Conservation (phyloP, 1,140 invertebrate species). For the Leptinotarsa defecta region DNA sequence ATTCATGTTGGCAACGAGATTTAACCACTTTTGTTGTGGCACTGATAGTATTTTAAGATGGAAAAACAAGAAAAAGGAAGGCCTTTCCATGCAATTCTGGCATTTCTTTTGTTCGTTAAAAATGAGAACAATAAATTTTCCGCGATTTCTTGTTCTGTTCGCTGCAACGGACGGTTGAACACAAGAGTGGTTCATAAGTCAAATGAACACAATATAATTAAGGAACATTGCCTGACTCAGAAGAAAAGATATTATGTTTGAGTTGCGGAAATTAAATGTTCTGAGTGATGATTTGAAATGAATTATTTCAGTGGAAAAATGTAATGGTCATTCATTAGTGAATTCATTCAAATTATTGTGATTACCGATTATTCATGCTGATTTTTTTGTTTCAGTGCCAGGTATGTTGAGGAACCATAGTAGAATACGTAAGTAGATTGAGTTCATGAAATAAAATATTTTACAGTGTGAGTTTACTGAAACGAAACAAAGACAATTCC, state of each 20-base stretch:
- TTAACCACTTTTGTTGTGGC: slow-evolving; percentile 23
- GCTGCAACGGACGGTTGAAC: slow-evolving; percentile 3
- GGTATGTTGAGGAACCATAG: neutral
- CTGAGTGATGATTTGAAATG: neutral
- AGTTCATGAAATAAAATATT: too few relatives aligned
- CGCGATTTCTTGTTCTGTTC: slow-evolving; percentile 11
- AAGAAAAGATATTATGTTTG: neutral
- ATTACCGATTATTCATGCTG: neutral
- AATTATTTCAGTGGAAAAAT: neutral
- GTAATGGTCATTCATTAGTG: neutral
- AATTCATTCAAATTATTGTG: neutral
- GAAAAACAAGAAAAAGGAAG: neutral
- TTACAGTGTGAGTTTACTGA: too few relatives aligned
- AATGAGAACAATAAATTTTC: slow-evolving; percentile 24
- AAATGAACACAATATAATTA: slow-evolving; percentile 22
- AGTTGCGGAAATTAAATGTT: neutral
- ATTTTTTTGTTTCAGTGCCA: neutral
- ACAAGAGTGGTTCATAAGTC: slow-evolving; percentile 23
- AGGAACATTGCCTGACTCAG: neutral
- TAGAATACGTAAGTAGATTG: neutral
- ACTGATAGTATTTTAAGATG: slow-evolving; percentile 26
- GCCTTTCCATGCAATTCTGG: slow-evolving; percentile 9
- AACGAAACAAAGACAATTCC: too few relatives aligned
- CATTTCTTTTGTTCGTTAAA: slow-evolving; percentile 21
- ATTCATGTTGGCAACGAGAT: slow-evolving; percentile 19